phyloP scores from a whole-genome alignment of 2,888 invertebrate species.

The Dusona sp. region DNA sequence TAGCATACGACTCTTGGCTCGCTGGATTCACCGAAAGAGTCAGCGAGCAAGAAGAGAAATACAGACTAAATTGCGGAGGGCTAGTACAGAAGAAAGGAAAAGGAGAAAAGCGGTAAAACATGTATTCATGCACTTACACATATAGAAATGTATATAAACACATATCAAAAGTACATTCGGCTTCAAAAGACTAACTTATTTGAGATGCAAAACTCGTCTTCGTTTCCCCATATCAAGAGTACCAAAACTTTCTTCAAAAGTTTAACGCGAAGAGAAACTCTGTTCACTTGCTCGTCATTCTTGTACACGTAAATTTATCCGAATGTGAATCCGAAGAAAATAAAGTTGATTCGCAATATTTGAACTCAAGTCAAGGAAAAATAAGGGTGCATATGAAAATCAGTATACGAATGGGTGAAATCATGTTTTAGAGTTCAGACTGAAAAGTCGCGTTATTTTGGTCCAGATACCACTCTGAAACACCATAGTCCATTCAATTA shows the following conservation, averaged over 20 bases:
- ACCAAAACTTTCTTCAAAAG: slow-evolving; percentile 40
- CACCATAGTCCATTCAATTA: background rate
- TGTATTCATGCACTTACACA: slow-evolving; percentile 21
- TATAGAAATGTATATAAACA: background rate
- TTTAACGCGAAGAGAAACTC: slow-evolving; percentile 22
- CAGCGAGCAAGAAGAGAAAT: slow-evolving; percentile 53
- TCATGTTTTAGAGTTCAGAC: background rate
- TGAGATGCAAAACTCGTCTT: slow-evolving; percentile 51
- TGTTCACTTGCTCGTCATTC: slow-evolving; percentile 7
- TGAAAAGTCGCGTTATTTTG: background rate
- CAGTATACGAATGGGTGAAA: background rate
- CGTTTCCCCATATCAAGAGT: slow-evolving; percentile 40
- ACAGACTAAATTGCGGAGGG: slow-evolving; percentile 51
- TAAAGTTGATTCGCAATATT: background rate
- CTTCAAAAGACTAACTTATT: slow-evolving; percentile 33
- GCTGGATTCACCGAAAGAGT: slow-evolving; percentile 74
- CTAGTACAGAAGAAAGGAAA: slow-evolving; percentile 23
- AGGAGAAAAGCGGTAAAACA: slow-evolving; percentile 12
- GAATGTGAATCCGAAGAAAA: background rate
- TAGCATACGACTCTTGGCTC: slow-evolving; percentile 82
- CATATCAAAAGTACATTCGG: slow-evolving; percentile 4
- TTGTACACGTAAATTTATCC: slow-evolving; percentile 10
- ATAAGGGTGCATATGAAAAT: background rate
- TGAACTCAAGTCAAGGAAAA: background rate
- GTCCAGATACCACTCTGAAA: background rate